Evolutionary conservation across 2,888 invertebrate genomes (phyloP), one percentile per base, ranked within the genome.

Genomic region (Tridacna gigas): DNA sequence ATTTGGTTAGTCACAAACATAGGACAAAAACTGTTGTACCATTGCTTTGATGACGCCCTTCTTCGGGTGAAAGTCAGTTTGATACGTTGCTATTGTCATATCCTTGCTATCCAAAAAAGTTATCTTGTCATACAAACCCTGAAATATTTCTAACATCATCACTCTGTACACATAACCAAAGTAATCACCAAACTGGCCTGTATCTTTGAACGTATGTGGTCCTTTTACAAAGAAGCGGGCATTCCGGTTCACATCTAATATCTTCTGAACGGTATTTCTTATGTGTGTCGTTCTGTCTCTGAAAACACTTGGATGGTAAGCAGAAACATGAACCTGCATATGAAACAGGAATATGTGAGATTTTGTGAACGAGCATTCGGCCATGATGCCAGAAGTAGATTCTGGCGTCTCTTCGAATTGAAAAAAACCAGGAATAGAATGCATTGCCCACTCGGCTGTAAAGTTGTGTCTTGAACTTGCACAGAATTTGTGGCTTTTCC

Each of bases 81-180:
- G 20, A 20, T 25, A 37, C 25, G 47, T 66, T 15, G 76, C 47
- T 7, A 76, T 48, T 4, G 76, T 76, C 76, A 76, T 76, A 22
- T 76, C 76, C 22, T 51, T 66, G 25, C 51, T 47, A 15, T 76
- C 66, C 76, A 76, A 26, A 48, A 65, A 76, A 0, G 66, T 66
- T 25, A 76, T 28, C 22, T 65, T 47, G 25, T 76, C 76, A 26
- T 65, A 26, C 18, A 76, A 26, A 0, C 51, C 76, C 18, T 76
- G 9, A 25, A 76, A 76, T 47, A 51, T 48, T 65, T 76, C 66
- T 7, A 47, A n/a, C 25, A 47, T n/a, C 22, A 76, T 76, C 2
- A 22, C 22, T 26, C 26, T 65, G 15, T 76, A 76, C 1, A 63
- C 61, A 45, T 37, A 75, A 11, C 75, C 75, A 75, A 63, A 75